These are phyloP conservation scores for Cricetomys ansorgei DNA, from an alignment of 2,113 vertebrate species.

Conservation along the genomic window DNA sequence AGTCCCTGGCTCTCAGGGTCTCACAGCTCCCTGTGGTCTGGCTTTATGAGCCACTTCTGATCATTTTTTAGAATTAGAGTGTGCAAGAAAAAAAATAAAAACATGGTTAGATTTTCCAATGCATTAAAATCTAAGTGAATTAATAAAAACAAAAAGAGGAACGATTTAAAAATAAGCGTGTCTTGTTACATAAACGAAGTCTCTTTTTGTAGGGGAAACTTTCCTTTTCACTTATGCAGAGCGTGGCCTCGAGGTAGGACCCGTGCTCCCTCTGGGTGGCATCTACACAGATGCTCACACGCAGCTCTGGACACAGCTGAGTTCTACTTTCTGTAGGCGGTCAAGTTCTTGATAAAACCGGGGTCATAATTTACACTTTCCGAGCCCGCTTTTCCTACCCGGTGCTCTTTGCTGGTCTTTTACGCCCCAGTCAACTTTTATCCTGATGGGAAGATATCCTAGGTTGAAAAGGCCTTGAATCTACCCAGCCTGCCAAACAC, in stretches of 20 bases:
- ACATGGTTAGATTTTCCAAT: background rate
- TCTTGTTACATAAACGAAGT: background rate
- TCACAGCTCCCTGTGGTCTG: background rate
- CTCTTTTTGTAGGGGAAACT: background rate
- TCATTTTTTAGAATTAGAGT: background rate
- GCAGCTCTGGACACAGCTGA: background rate
- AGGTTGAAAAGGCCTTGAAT: background rate
- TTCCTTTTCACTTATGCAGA: background rate
- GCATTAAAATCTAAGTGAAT: background rate
- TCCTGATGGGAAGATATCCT: background rate
- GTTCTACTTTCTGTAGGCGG: background rate
- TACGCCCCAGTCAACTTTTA: background rate
- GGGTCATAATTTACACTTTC: background rate
- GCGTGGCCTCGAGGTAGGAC: fast-evolving
- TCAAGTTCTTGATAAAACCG: background rate
- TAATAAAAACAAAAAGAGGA: background rate
- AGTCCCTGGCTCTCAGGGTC: background rate
- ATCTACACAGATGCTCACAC: no score
- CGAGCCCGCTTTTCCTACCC: background rate
- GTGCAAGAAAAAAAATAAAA: background rate
- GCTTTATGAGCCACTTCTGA: background rate
- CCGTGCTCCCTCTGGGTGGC: background rate
- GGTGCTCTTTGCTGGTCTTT: background rate
- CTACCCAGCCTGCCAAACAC: no score
- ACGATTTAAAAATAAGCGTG: background rate